Evolutionary conservation across 2,797 vertebrate genomes (phyloP), one percentile per base, ranked within the genome.

Genomic region (Margarornis squamiger): DNA sequence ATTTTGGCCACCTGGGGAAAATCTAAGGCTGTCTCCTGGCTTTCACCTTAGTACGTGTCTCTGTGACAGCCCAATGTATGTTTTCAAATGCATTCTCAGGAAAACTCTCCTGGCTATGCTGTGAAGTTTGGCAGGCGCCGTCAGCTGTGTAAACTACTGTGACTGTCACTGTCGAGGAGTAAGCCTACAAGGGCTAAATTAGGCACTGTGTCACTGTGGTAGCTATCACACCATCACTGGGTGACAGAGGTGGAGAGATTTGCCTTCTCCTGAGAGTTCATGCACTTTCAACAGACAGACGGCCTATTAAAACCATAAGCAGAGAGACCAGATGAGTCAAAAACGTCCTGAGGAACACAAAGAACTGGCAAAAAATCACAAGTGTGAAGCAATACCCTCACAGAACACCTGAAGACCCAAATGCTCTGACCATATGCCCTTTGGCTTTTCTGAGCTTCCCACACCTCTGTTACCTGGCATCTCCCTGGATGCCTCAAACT

Each of bases 21-120:
- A n/a, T 2, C 14, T 29, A 48, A 61, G 48, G n/a, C 41, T 29
- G 21, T 66, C 29, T 77, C 22, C 20, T n/a, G 0, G 0, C 59
- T 76, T 67, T 79, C 29, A 11, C 52, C 38, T n/a, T 49, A 43
- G 24, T 7, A n/a, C 0, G 0, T 52, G 34, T 70, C 55, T 62
- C 27, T 2, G 6, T 38, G 58, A 38, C 13, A 84, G 51, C 54
- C 19, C 55, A 39, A 19, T 7, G 14, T 17, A 3, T 17, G 24
- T n/a, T 30, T 91, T 43, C 32, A 65, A 23, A 38, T 4, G 22
- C 23, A 24, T 54, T 63, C 41, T 80, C 34, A 61, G 71, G 32
- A 67, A 63, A 82, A 15, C 23, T 70, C 29, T 76, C 15, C 58
- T 58, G 46, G 45, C 38, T 65, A 3, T 0, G 10, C 62, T 20